Base-by-base conservation (phyloP, 2,888 invertebrate genomes). In the Troilus luridus region DNA sequence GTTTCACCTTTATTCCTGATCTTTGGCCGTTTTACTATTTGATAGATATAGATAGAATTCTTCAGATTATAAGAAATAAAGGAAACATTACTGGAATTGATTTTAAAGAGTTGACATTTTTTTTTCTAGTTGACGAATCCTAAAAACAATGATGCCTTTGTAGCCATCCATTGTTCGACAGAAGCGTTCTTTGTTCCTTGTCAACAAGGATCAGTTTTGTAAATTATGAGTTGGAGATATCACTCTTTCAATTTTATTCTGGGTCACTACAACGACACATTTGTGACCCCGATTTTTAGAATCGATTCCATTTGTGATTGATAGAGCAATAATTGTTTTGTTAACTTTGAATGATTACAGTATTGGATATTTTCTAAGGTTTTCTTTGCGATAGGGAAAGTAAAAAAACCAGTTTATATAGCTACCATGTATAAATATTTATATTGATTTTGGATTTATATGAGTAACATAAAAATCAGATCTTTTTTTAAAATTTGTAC, bases 91-190 rank as follows among this genome's bases (percentile, higher is more conserved):
- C 41, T 41, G 72, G 27, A 41, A 41, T 77, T 77, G 41, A 77
- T 77, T 41, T 77, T 41, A 8, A 27, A 77, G 24, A 0, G n/a
- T 67, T 67, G 67, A 19, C 41, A 77, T 77, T 1, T 41, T 67
- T 67, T 27, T 41, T 19, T 41, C 17, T 41, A 7, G 27, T 41
- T 77, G 5, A 77, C 72, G 72, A 41, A 77, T 41, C 9, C 72
- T 41, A 77, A 77, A 77, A 77, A 77, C 72, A 77, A 77, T 77
- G 72, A 77, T 17, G 27, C 72, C 72, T 77, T 77, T 77, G 72
- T 77, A 27, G 7, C 2, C 14, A 41, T 27, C 72, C 41, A 77
- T 77, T 77, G 72, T 77, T 77, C 72, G 17, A 77, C 27, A 41
- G 72, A 41, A 41, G 41, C 27, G 17, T 77, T 77, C 72, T 77